phyloP scores from a whole-genome alignment of 2,888 invertebrate genomes.

The Scaeva pyrastri region DNA sequence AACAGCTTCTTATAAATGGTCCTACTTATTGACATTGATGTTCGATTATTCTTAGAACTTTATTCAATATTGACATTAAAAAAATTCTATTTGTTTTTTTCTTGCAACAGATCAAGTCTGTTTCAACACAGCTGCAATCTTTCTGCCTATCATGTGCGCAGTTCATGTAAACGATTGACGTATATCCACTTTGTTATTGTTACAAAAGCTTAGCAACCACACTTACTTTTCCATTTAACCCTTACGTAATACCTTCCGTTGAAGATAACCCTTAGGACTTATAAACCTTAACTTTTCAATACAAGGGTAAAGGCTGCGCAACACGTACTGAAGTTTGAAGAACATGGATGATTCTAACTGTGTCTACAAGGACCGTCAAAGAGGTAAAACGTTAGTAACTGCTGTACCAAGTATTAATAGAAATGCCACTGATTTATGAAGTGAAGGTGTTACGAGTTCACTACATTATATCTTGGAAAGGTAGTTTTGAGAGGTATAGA shows the following conservation, averaged over 20 bases:
- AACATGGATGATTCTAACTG: too few relatives aligned
- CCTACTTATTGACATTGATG: slow-evolving; percentile 6
- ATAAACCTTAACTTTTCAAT: background rate
- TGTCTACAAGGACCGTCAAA: too few relatives aligned
- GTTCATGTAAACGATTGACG: slow-evolving; percentile 21
- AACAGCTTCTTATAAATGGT: slow-evolving; percentile 54
- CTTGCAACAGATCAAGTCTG: background rate
- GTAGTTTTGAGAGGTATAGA: too few relatives aligned
- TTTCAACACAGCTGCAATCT: slow-evolving; percentile 16
- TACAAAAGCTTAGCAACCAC: background rate
- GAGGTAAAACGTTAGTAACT: too few relatives aligned
- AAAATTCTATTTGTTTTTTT: background rate
- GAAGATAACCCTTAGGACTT: background rate
- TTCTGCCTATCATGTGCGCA: slow-evolving; percentile 36
- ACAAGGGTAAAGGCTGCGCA: background rate
- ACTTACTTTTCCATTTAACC: background rate
- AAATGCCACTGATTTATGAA: too few relatives aligned
- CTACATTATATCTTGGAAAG: too few relatives aligned
- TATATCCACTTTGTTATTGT: slow-evolving; percentile 1
- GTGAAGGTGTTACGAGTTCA: too few relatives aligned
- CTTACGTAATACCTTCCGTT: background rate
- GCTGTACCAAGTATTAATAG: too few relatives aligned
- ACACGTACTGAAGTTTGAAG: background rate
- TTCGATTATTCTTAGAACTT: background rate
- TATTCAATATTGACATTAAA: background rate